A percentile compares a stretch with the other conserved stretches of the same genome.
These are phyloP conservation scores for Pseudopodoces humilis DNA, from an alignment of 2,113 vertebrate species.

Conservation along the genomic window DNA sequence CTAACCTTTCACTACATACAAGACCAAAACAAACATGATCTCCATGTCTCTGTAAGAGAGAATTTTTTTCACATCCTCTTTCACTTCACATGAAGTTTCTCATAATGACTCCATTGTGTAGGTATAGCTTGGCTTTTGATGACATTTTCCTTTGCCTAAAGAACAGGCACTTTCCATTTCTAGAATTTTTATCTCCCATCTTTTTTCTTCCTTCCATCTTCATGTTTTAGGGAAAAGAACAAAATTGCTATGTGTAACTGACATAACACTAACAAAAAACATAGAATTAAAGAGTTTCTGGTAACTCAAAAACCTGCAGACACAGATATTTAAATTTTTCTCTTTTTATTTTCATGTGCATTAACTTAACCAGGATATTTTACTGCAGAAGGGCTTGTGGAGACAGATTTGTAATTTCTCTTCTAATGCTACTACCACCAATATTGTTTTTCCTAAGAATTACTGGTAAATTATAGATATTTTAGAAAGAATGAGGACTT, in stretches of 20 bases:
- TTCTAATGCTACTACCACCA: neutral
- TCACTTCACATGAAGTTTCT: conserved; percentile 69
- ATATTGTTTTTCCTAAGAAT: neutral
- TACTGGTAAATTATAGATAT: neutral
- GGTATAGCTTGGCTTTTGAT: conserved; percentile 18
- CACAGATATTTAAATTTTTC: neutral
- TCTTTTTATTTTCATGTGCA: neutral
- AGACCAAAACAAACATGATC: conserved; percentile 60
- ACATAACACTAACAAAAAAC: neutral
- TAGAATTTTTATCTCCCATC: neutral
- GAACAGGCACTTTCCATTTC: conserved; percentile 55
- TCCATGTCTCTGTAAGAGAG: conserved; percentile 40
- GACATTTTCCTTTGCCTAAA: conserved; percentile 25
- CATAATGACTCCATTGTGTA: conserved; percentile 64
- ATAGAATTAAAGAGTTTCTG: neutral
- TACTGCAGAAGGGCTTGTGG: neutral
- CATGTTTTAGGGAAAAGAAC: neutral
- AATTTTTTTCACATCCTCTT: conserved; percentile 74
- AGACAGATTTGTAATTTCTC: neutral
- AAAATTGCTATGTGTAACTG: neutral
- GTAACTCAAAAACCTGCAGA: neutral
- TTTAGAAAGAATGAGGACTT: neutral
- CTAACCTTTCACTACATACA: conserved; percentile 67
- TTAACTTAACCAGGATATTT: neutral
- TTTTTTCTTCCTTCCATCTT: neutral